Conservation (phyloP, 2,888 invertebrate species). For the Mycalesis mineus region DNA sequence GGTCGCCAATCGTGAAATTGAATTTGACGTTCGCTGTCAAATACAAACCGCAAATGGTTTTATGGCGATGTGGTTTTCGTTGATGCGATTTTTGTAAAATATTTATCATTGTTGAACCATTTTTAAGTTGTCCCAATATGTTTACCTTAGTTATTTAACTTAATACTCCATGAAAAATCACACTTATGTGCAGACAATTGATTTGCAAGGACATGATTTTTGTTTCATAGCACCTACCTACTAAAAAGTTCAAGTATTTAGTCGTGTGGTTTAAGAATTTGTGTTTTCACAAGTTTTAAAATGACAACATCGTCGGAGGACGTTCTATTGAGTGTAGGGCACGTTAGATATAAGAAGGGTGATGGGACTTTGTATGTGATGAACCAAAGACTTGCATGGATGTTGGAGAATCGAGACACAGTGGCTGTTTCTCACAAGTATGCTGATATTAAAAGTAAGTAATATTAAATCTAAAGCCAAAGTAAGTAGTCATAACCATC, state of each 20-base stretch:
- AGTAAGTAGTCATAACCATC: no score
- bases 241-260: slow-evolving; percentile 10
- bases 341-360: slow-evolving; percentile 96
- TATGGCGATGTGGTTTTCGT: slow-evolving; percentile 58
- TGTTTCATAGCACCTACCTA: neutral
- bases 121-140: slow-evolving; percentile 30
- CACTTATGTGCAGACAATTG: slow-evolving; percentile 6
- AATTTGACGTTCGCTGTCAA: slow-evolving; percentile 38
- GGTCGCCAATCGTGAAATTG: neutral
- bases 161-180: slow-evolving; percentile 1
- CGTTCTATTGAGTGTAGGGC: slow-evolving; percentile 93
- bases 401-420: slow-evolving; percentile 93
- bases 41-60: slow-evolving; percentile 59
- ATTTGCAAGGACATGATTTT: slow-evolving; percentile 11
- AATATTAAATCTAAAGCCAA: neutral
- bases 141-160: slow-evolving; percentile 7
- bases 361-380: slow-evolving; percentile 97
- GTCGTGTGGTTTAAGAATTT: neutral
- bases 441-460: slow-evolving; percentile 95
- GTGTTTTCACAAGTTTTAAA: slow-evolving; percentile 8
- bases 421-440: slow-evolving; percentile 96
- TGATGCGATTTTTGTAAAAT: slow-evolving; percentile 47
- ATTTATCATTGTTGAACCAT: slow-evolving; percentile 40
- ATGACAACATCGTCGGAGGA: slow-evolving; percentile 96
- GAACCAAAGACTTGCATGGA: slow-evolving; percentile 97